Evolutionary conservation across 2,113 vertebrate genomes (phyloP).

Genomic region (Nettapus auritus): DNA sequence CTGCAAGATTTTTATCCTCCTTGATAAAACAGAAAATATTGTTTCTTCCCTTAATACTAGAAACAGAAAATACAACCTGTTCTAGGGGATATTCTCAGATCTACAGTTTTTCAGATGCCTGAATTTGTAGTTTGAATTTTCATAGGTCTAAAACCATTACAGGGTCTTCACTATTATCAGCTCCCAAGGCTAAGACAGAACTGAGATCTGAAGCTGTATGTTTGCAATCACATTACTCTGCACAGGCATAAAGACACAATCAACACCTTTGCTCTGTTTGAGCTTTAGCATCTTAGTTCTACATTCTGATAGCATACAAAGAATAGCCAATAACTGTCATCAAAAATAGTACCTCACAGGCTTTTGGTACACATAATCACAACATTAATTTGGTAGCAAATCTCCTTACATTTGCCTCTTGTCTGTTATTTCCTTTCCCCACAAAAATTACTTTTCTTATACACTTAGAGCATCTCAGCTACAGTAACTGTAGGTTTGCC

Average conservation of each 20-base stretch:
- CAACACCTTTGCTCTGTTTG: background rate
- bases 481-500: background rate
- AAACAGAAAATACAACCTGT: background rate
- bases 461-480: background rate
- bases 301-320: background rate
- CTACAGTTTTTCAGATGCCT: background rate
- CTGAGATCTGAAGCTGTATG: background rate
- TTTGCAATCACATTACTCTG: background rate
- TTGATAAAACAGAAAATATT: background rate
- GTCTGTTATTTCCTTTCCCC: background rate
- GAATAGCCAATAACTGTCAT: background rate
- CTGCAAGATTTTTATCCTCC: background rate
- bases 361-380: background rate
- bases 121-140: background rate
- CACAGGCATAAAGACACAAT: background rate
- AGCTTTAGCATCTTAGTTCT: background rate
- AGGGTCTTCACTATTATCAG: background rate
- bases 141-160: background rate
- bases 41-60: background rate
- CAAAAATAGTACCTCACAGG: background rate
- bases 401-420: background rate
- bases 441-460: background rate
- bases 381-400: background rate
- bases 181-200: background rate
- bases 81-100: background rate